Percentiles rank a stretch among this genome's conserved stretches.
Conservation (phyloP, 2,888 invertebrate species). For the Chrysomela aeneicollis region DNA sequence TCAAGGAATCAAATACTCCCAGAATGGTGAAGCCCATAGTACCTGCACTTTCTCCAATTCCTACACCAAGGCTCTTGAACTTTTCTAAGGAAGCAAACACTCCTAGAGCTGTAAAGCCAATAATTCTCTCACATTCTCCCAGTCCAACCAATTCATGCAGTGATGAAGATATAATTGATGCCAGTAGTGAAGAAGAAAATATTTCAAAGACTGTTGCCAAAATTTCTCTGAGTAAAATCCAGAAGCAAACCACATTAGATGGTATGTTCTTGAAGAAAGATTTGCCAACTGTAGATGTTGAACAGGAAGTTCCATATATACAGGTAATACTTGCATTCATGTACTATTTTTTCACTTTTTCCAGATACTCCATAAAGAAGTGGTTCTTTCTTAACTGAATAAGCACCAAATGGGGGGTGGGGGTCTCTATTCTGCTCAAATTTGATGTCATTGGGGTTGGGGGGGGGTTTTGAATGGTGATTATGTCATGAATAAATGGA, state of each 20-base stretch:
- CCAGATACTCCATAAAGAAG: too few species aligned
- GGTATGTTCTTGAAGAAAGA: neutral
- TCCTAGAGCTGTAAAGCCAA: slow-evolving; percentile 24
- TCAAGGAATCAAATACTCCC: slow-evolving; percentile 23
- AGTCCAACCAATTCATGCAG: slow-evolving; percentile 20
- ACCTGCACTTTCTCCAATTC: slow-evolving; percentile 22
- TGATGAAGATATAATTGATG: slow-evolving; percentile 31
- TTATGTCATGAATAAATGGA: too few species aligned
- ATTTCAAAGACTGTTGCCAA: slow-evolving; percentile 5
- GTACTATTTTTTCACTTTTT: too few species aligned
- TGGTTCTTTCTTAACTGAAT: too few species aligned
- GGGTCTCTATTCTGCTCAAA: too few species aligned
- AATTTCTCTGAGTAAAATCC: neutral
- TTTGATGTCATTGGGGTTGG: too few species aligned
- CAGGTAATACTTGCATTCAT: slow-evolving; percentile 3
- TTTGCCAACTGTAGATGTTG: neutral
- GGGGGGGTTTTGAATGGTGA: too few species aligned
- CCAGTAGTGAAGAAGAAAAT: slow-evolving; percentile 26
- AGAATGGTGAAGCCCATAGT: slow-evolving; percentile 25
- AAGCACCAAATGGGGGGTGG: too few species aligned
- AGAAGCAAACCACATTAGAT: slow-evolving; percentile 25
- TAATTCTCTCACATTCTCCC: slow-evolving; percentile 25
- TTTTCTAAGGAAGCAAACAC: slow-evolving; percentile 18
- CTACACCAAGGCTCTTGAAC: slow-evolving; percentile 27
- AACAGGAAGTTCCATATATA: slow-evolving; percentile 11